Evolutionary conservation across 2,113 vertebrate species (phyloP).

Genomic region (Vulpes lagopus): DNA sequence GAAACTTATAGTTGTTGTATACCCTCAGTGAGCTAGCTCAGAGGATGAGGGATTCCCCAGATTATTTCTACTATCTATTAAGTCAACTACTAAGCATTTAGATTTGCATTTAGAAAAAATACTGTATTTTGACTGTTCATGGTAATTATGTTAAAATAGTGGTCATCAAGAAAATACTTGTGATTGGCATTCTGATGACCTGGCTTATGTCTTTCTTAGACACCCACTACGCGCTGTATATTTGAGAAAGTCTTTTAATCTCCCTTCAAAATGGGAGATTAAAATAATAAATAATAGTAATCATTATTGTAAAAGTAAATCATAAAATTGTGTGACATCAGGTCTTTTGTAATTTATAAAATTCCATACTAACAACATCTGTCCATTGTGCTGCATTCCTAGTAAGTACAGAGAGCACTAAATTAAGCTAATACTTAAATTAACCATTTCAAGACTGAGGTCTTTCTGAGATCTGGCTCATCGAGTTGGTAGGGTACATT

Average conservation of each 20-base stretch:
- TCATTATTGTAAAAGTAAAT: background rate
- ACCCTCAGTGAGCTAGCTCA: background rate
- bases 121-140: conserved; percentile 1
- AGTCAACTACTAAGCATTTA: background rate
- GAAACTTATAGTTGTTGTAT: background rate
- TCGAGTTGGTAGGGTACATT: background rate
- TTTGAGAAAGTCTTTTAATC: conserved; percentile 42
- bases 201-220: background rate
- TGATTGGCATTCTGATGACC: background rate
- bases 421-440: conserved; percentile 53
- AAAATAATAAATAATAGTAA: too few relatives aligned
- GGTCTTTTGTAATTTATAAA: conserved; percentile 45
- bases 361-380: conserved; percentile 13
- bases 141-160: background rate
- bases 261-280: background rate
- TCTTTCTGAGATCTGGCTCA: background rate
- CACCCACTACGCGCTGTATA: background rate
- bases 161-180: background rate
- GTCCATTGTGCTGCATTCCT: conserved; percentile 49
- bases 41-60: background rate
- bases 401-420: background rate
- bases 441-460: background rate
- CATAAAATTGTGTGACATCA: background rate
- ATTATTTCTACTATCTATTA: conserved; percentile 32
- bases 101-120: background rate